Conservation (phyloP, 2,888 invertebrate species). For the Proisotoma minuta region DNA sequence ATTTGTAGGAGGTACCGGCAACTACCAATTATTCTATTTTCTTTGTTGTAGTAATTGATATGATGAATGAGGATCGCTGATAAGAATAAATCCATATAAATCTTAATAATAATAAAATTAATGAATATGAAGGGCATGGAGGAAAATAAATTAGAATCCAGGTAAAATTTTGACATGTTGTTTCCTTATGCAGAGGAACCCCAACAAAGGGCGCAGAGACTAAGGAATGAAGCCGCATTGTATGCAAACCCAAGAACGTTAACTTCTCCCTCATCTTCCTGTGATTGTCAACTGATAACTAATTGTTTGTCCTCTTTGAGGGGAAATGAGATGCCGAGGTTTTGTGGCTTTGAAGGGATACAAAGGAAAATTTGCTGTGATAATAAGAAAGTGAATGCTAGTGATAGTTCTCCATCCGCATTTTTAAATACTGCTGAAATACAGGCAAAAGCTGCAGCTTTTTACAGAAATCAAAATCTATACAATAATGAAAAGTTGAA, state of each 20-base stretch:
- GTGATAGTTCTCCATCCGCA: neutral
- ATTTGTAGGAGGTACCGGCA: too few species aligned
- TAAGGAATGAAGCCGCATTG: too few species aligned
- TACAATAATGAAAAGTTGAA: neutral
- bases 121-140: too few species aligned
- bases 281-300: neutral
- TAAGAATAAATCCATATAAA: too few species aligned
- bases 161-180: too few species aligned
- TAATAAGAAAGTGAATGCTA: neutral
- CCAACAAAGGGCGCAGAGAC: too few species aligned
- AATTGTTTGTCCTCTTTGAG: neutral
- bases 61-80: too few species aligned
- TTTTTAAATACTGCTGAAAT: neutral
- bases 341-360: slow-evolving; percentile 36
- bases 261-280: neutral
- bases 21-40: too few species aligned
- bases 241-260: neutral
- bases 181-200: too few species aligned
- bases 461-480: neutral
- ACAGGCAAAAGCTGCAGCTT: neutral
- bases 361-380: slow-evolving; percentile 22
- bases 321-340: neutral
- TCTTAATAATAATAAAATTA: too few species aligned
- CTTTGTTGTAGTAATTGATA: too few species aligned
- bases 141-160: neutral